phyloP scores from a whole-genome alignment of 2,797 vertebrate genomes.

The Acanthopagrus latus region DNA sequence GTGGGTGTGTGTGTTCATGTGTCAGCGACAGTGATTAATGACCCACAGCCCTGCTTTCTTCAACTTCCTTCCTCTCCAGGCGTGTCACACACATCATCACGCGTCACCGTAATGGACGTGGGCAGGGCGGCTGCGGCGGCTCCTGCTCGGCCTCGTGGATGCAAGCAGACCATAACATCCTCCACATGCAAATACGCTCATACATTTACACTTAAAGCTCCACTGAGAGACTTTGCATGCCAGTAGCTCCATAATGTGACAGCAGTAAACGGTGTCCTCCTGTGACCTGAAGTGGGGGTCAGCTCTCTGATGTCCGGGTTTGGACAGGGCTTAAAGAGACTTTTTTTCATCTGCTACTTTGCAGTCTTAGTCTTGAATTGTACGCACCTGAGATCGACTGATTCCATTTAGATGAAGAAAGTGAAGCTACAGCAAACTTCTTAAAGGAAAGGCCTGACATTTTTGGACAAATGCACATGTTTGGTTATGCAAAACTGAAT shows the following conservation, averaged over 20 bases:
- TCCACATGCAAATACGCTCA: slow-evolving; percentile 56
- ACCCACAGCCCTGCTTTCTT: slow-evolving; percentile 73
- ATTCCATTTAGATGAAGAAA: neutral
- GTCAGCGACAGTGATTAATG: slow-evolving; percentile 84
- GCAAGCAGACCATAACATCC: slow-evolving; percentile 62
- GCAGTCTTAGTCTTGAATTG: neutral
- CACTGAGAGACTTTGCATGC: slow-evolving; percentile 19
- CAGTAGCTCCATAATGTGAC: slow-evolving; percentile 25
- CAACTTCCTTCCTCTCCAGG: slow-evolving; percentile 81
- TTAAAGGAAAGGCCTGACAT: neutral
- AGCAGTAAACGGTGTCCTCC: slow-evolving; percentile 7
- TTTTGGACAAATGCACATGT: neutral
- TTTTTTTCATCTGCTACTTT: neutral
- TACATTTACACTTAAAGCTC: slow-evolving; percentile 40
- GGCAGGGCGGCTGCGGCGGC: slow-evolving; percentile 68
- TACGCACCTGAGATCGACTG: neutral
- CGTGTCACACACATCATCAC: slow-evolving; percentile 79
- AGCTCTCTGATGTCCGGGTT: neutral
- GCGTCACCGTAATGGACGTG: slow-evolving; percentile 72
- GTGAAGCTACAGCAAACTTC: neutral
- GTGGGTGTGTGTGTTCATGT: slow-evolving; percentile 61
- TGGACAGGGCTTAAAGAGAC: neutral
- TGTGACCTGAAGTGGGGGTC: slow-evolving; percentile 34
- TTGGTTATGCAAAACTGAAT: neutral
- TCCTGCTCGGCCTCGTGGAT: slow-evolving; percentile 59